These are phyloP conservation scores for Zophobas morio DNA, from an alignment of 1,140 invertebrate genomes.

Conservation along the genomic window DNA sequence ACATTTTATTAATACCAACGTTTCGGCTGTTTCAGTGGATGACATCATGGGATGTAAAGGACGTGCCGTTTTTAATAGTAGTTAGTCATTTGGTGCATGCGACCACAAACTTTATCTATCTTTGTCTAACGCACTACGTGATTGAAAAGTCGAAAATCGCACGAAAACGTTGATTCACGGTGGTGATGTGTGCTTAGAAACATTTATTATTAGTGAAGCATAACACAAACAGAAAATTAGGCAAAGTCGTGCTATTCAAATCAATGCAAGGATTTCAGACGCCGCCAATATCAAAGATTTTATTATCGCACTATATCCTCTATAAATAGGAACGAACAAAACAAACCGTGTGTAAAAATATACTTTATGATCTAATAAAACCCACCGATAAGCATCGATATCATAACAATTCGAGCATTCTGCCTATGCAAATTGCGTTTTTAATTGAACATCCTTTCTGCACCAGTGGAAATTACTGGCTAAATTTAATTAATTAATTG, in stretches of 20 bases:
- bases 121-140: constrained; percentile 16
- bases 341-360: constrained; percentile 34
- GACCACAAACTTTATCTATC: constrained; percentile 8
- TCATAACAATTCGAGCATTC: neutral
- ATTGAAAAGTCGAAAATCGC: neutral
- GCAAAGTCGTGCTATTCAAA: neutral
- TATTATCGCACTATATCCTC: neutral
- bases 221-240: constrained; percentile 33
- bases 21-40: constrained; percentile 50
- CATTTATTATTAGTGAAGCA: constrained; percentile 3
- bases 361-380: constrained; percentile 36
- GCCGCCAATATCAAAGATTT: constrained; percentile 1
- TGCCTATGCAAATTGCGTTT: constrained; percentile 17
- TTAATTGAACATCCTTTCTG: constrained; percentile 21
- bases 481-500: constrained; percentile 34
- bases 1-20: constrained; percentile 49
- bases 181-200: constrained; percentile 26
- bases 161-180: constrained; percentile 19
- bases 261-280: neutral
- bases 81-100: constrained; percentile 42
- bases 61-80: constrained; percentile 57
- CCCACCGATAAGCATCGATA: neutral
- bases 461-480: neutral
- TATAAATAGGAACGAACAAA: constrained; percentile 16
- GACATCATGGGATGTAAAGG: constrained; percentile 59